Conservation (phyloP, 2,888 invertebrate genomes). For the Eilema sororculum region DNA sequence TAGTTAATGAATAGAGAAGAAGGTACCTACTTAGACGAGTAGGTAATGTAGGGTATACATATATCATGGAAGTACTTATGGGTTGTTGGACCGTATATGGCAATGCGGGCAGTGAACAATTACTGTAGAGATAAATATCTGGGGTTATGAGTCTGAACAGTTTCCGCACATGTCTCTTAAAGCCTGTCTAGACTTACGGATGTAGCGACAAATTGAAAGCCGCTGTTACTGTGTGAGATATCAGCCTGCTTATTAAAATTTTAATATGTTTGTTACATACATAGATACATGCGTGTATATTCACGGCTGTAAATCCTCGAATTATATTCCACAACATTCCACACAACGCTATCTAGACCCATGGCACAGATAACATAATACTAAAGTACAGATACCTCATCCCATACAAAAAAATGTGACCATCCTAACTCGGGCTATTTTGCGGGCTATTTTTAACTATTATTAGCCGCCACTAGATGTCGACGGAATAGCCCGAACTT, state of each 20-base stretch:
- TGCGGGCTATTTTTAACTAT: too few relatives aligned
- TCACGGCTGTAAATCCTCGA: too few relatives aligned
- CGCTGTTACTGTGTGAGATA: not conserved
- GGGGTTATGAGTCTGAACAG: constrained; percentile 21
- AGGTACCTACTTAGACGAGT: not conserved
- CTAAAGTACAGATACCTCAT: too few relatives aligned
- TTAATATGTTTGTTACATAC: not conserved
- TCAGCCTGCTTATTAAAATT: not conserved
- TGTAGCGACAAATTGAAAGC: constrained; percentile 23
- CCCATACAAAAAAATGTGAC: too few relatives aligned
- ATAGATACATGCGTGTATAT: not conserved
- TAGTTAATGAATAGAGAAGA: constrained; percentile 5
- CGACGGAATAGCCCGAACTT: too few relatives aligned
- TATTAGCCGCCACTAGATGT: too few relatives aligned
- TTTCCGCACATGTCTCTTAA: constrained; percentile 24
- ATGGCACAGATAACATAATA: too few relatives aligned
- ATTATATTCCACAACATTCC: too few relatives aligned
- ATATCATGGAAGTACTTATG: constrained; percentile 9
- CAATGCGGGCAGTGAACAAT: constrained; percentile 17
- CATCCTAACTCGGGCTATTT: too few relatives aligned
- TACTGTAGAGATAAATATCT: constrained; percentile 21
- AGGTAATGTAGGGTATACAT: too few relatives aligned
- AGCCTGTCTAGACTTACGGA: constrained; percentile 30
- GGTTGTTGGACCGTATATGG: constrained; percentile 13
- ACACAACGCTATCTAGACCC: too few relatives aligned